phyloP scores from a whole-genome alignment of 2,888 invertebrate species.

The Drosophila demipolita region DNA sequence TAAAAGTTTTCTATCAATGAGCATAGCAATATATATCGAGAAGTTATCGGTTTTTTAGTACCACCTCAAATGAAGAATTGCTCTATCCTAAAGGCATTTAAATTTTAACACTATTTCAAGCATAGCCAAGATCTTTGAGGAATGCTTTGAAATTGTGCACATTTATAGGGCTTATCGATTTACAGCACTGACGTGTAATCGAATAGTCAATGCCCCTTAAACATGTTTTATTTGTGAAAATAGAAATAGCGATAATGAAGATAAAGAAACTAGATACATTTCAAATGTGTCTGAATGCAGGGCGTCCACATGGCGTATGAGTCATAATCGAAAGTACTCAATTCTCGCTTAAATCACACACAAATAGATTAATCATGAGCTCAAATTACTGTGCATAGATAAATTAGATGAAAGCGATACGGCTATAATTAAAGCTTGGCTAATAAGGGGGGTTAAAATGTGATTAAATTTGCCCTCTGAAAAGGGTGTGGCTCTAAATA shows the following conservation, averaged over 20 bases:
- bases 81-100: not conserved
- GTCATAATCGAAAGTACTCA: conserved; percentile 30
- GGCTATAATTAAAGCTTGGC: not conserved
- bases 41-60: not conserved
- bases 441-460: not conserved
- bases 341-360: conserved; percentile 20
- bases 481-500: not conserved
- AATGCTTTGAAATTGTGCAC: not conserved
- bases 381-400: conserved; percentile 5
- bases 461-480: not conserved
- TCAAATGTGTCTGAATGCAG: not conserved
- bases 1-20: not conserved
- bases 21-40: not conserved
- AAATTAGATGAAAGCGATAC: not conserved
- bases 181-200: not conserved
- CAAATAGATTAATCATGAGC: conserved; percentile 24
- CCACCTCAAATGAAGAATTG: too few relatives aligned
- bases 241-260: not conserved
- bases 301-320: conserved; percentile 30
- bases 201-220: not conserved
- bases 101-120: not conserved
- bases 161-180: not conserved
- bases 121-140: not conserved
- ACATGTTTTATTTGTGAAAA: not conserved
- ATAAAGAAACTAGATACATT: not conserved